phyloP scores from a whole-genome alignment of 2,113 vertebrate species.

The Aramus guarauna region DNA sequence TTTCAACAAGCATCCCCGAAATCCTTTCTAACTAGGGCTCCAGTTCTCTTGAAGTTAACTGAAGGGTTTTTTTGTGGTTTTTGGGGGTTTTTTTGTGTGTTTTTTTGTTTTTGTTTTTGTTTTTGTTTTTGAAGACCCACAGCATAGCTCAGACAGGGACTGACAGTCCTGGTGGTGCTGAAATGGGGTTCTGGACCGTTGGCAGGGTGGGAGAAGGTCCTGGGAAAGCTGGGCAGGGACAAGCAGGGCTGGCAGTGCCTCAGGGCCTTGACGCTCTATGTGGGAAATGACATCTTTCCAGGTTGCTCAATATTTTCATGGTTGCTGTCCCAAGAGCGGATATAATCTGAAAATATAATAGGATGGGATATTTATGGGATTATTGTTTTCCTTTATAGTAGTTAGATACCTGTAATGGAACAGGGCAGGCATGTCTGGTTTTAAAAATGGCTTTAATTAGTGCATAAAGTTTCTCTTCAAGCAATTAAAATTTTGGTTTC shows the following conservation, averaged over 20 bases:
- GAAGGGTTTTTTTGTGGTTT: too few relatives aligned
- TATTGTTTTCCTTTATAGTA: not conserved
- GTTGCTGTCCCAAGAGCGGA: not conserved
- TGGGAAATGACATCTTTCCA: not conserved
- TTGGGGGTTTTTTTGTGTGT: too few relatives aligned
- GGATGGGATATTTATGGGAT: not conserved
- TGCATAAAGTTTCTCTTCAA: not conserved
- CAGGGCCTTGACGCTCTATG: not conserved
- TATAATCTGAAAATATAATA: not conserved
- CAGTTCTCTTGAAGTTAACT: not conserved
- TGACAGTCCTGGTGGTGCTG: not conserved
- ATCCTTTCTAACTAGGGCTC: not conserved
- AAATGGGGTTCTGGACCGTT: not conserved
- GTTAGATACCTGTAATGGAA: not conserved
- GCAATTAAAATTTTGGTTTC: not conserved
- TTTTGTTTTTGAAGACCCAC: not conserved
- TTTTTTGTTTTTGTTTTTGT: too few relatives aligned
- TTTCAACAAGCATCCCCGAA: not conserved
- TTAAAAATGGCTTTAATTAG: not conserved
- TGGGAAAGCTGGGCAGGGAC: not conserved
- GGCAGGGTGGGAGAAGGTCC: not conserved
- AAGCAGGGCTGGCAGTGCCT: not conserved
- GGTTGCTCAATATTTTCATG: not conserved
- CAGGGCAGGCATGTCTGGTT: not conserved
- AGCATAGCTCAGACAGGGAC: not conserved